Evolutionary conservation across 1,140 invertebrate genomes (phyloP).

Genomic region (Diploscapter pachys): DNA sequence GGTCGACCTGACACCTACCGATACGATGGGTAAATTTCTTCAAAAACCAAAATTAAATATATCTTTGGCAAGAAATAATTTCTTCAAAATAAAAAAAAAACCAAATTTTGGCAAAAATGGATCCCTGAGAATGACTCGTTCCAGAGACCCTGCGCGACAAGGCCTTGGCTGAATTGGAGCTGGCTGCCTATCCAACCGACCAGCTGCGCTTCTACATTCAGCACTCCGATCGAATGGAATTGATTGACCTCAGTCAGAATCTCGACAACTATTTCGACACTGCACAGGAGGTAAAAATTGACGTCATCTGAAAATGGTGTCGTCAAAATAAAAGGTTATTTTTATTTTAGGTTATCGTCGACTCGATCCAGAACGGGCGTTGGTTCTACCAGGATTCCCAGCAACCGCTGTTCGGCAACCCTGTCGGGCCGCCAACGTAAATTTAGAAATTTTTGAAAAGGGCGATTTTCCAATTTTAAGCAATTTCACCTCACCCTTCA

Average conservation of each 20-base stretch:
- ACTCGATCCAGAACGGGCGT: slow-evolving; percentile 16
- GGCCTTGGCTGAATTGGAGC: background rate
- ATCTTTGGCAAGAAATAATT: too few species aligned
- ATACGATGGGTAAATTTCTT: slow-evolving; percentile 30
- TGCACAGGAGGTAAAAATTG: slow-evolving; percentile 19
- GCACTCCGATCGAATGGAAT: background rate
- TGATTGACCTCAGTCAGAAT: slow-evolving; percentile 17
- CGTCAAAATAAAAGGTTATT: background rate
- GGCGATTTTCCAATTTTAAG: too few species aligned
- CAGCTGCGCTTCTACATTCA: slow-evolving; percentile 21
- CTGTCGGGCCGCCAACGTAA: too few species aligned
- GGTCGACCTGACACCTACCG: slow-evolving; percentile 22
- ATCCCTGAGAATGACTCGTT: background rate
- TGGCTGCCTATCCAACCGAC: background rate
- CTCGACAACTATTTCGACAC: slow-evolving; percentile 28
- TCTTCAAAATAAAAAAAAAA: too few species aligned
- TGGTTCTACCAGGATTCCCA: slow-evolving; percentile 8
- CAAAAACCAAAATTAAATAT: background rate
- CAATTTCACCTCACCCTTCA: too few species aligned
- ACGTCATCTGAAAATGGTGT: slow-evolving; percentile 4
- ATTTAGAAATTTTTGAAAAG: too few species aligned
- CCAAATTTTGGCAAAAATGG: too few species aligned
- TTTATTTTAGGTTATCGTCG: slow-evolving; percentile 19
- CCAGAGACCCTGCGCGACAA: slow-evolving; percentile 5
- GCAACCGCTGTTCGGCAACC: background rate